Percentiles rank a stretch among this genome's conserved stretches.
Conservation (phyloP, 2,113 vertebrate genomes). For the Conger conger region DNA sequence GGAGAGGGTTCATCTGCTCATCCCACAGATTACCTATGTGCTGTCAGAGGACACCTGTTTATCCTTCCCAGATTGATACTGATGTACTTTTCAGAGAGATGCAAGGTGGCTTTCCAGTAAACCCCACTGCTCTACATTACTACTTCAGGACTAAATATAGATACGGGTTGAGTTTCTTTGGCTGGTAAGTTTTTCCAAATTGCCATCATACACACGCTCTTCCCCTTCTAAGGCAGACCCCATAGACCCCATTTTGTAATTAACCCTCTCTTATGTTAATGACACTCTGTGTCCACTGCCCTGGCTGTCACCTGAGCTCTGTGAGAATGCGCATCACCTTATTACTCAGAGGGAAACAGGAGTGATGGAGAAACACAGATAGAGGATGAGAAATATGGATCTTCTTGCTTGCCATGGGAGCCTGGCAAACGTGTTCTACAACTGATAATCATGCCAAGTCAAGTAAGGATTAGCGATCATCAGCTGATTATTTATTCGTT, state of each 20-base stretch:
- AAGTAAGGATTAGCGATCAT: too few relatives aligned
- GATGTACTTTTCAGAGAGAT: neutral
- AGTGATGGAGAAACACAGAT: constrained; percentile 25
- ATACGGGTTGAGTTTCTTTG: constrained; percentile 51
- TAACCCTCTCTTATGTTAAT: constrained; percentile 31
- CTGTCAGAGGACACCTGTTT: too few relatives aligned
- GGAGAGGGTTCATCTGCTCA: too few relatives aligned
- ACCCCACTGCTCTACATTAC: neutral
- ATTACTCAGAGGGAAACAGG: neutral
- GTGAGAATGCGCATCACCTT: constrained; percentile 19
- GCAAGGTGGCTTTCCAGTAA: neutral
- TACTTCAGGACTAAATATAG: neutral
- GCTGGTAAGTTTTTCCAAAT: constrained; percentile 54
- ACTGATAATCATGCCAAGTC: neutral
- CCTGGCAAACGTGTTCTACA: neutral
- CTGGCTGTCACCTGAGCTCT: constrained; percentile 20
- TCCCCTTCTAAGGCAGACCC: neutral
- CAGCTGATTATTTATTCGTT: too few relatives aligned
- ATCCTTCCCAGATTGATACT: too few relatives aligned
- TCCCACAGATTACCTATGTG: too few relatives aligned
- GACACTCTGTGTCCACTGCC: constrained; percentile 24
- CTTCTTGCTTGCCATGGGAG: neutral
- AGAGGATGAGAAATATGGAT: neutral
- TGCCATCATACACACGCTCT: constrained; percentile 43
- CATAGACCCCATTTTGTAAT: neutral